Conservation (phyloP, 92 coral and sea anemone species). For the Montipora capitata region DNA sequence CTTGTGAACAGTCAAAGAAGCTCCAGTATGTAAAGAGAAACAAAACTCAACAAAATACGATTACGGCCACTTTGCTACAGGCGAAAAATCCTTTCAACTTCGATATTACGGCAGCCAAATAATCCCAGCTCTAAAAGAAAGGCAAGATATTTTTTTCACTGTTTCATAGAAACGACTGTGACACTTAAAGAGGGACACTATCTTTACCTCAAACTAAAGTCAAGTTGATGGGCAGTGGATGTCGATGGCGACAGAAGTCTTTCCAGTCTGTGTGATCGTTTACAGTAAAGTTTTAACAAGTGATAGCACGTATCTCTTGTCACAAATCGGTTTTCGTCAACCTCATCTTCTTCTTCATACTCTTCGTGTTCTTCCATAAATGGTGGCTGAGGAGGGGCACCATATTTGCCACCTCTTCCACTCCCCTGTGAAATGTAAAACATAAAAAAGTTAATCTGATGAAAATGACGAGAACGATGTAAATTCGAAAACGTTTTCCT, state of each 20-base stretch:
- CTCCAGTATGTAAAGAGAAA: too few relatives aligned
- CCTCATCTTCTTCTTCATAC: conserved; percentile 48
- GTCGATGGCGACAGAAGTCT: conserved; percentile 92
- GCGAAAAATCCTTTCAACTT: too few relatives aligned
- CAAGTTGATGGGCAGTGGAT: conserved; percentile 86
- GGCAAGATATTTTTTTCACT: not conserved
- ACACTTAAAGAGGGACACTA: too few relatives aligned
- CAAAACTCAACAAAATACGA: too few relatives aligned
- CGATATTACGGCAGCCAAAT: too few relatives aligned
- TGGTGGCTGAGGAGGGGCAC: conserved; percentile 88
- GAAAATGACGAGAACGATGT: too few relatives aligned
- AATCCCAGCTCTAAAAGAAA: not conserved
- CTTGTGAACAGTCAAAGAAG: too few relatives aligned
- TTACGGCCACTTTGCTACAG: too few relatives aligned
- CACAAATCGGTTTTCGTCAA: conserved; percentile 47
- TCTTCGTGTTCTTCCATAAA: conserved; percentile 74
- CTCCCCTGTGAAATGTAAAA: conserved; percentile 66
- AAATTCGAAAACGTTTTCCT: too few relatives aligned
- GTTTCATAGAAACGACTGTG: not conserved
- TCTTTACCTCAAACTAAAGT: conserved; percentile 91
- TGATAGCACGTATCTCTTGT: conserved; percentile 95
- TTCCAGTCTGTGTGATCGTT: conserved; percentile 94
- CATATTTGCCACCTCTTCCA: conserved; percentile 82
- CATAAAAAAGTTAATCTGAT: not conserved
- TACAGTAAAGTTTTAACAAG: conserved; percentile 92